Evolutionary conservation across 2,888 invertebrate genomes (phyloP), one percentile per base, ranked within the genome.

Genomic region (Heterodera filipjevi): DNA sequence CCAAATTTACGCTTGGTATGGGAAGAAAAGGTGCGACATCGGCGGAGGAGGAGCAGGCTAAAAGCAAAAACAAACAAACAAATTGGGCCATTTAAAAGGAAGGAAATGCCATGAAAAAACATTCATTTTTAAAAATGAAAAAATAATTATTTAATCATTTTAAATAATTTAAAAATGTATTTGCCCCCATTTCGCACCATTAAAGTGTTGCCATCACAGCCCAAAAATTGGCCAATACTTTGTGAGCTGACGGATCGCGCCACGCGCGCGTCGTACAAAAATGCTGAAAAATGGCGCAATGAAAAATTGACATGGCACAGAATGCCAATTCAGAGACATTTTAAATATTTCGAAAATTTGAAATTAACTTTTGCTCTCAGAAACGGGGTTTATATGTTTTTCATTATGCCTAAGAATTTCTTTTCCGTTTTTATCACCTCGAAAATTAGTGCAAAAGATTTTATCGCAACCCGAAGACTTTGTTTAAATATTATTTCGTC

Each of bases 141-240:
- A 53, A 49, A 49, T 49, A 49, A 19, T 6, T 49, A 49, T 16
- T 49, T 49, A 0, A 19, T 16, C 12, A 16, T 3, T 1, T 22
- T n/a, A 16, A 53, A 53, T 22, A 53, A 22, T n/a, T n/a, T n/a
- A n/a, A n/a, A n/a, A n/a, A n/a, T n/a, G n/a, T n/a, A n/a, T n/a
- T n/a, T n/a, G n/a, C n/a, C n/a, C n/a, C n/a, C n/a, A n/a, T 22
- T 53, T 53, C 22, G 16, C 22, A 53, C 53, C 53, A 53, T 53
- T 53, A 22, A 22, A 6, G 16, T 53, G 59, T 59, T 59, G 1
- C 32, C 68, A 3, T 75, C 75, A 66, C 75, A 75, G 30, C 66
- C 75, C 44, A 75, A 30, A 75, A 75, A 75, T 75, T 75, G 64
- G 44, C 59, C 66, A 75, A 75, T 75, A 30, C 44, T 64, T 64